A percentile compares a stretch with the other conserved stretches of the same genome.
These are phyloP conservation scores for Myotis lucifugus DNA, from an alignment of 2,113 vertebrate species.

Conservation along the genomic window DNA sequence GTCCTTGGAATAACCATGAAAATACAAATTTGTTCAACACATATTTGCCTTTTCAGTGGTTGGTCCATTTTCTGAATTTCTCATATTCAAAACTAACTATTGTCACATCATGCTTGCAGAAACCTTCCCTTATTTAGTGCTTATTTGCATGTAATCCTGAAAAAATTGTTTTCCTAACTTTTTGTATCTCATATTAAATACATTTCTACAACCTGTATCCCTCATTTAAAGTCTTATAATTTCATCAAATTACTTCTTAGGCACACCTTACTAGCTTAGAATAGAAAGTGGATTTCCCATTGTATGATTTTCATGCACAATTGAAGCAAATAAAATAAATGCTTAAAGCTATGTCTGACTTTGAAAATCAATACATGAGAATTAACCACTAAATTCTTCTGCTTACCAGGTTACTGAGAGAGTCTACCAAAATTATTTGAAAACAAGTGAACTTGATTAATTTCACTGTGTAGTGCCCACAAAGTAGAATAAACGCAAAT, in stretches of 20 bases:
- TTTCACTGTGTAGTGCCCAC: neutral
- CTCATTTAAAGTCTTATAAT: neutral
- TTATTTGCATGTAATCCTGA: neutral
- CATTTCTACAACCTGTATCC: neutral
- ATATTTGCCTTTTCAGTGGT: neutral
- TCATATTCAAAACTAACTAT: neutral
- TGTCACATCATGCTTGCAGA: neutral
- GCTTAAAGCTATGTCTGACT: constrained; percentile 51
- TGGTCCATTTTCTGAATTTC: constrained; percentile 7
- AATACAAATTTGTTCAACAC: neutral
- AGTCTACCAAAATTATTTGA: neutral
- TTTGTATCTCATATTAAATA: constrained; percentile 14
- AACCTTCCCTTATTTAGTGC: neutral
- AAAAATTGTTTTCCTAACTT: constrained; percentile 4
- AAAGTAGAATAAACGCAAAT: neutral
- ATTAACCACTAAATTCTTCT: neutral
- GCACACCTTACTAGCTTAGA: constrained; percentile 14
- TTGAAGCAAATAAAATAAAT: constrained; percentile 31
- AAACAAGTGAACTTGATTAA: neutral
- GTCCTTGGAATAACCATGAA: neutral
- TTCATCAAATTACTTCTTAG: neutral
- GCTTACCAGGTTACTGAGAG: neutral
- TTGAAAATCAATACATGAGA: constrained; percentile 39
- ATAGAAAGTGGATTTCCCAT: neutral
- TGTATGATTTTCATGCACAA: neutral